phyloP scores from a whole-genome alignment of 2,113 vertebrate genomes.

The Ceyx cyanopectus region DNA sequence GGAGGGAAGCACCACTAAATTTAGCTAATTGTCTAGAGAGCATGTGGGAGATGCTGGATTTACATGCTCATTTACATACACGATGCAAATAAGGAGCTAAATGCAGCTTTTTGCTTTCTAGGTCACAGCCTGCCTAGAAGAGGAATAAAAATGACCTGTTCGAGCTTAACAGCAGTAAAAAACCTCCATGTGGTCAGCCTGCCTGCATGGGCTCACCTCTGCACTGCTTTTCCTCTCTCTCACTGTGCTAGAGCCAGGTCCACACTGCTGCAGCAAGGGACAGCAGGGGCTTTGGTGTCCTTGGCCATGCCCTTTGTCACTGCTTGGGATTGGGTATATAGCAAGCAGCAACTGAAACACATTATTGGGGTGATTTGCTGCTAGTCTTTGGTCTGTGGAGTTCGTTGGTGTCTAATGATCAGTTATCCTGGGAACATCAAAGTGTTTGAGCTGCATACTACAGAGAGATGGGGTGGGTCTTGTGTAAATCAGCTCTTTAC shows the following conservation, averaged over 20 bases:
- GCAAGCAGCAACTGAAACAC: neutral
- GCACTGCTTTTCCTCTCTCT: neutral
- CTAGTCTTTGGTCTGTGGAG: neutral
- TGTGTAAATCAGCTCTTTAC: neutral
- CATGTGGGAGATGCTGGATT: neutral
- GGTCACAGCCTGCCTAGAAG: conserved; percentile 33
- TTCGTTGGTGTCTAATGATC: neutral
- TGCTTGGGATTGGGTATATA: neutral
- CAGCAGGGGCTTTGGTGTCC: neutral
- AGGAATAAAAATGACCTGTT: conserved; percentile 10
- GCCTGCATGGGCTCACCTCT: neutral
- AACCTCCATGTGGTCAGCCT: neutral
- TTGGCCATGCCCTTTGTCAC: neutral
- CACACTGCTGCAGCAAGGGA: neutral
- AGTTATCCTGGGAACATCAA: neutral
- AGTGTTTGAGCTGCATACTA: neutral
- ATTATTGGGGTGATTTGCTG: neutral
- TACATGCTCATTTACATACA: conserved; percentile 9
- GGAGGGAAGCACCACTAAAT: neutral
- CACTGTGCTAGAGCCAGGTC: neutral
- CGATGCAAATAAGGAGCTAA: conserved; percentile 13
- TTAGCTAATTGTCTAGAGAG: neutral
- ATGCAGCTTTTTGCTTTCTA: conserved; percentile 45
- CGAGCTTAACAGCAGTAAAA: neutral
- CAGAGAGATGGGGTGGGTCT: neutral